phyloP scores from a whole-genome alignment of 2,888 invertebrate genomes.

The Tinea trinotella region DNA sequence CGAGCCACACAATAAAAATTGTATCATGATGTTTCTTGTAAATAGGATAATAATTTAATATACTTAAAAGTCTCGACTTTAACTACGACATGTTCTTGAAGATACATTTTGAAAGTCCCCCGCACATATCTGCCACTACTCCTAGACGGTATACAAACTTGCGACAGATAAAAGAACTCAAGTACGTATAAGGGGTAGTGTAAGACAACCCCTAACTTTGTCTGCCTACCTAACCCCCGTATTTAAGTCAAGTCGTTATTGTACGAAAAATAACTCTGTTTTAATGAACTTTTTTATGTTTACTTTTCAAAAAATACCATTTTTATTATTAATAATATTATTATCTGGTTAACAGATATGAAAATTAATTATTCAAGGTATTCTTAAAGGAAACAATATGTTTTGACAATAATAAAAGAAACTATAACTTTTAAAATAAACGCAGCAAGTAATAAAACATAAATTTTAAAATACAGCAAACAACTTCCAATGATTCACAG shows the following conservation, averaged over 20 bases:
- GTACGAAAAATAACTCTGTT: too few relatives aligned
- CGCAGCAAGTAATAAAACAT: neutral
- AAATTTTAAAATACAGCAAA: neutral
- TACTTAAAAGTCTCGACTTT: constrained; percentile 25
- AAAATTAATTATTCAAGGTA: too few relatives aligned
- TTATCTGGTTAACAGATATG: too few relatives aligned
- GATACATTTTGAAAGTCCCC: constrained; percentile 65
- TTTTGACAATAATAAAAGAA: too few relatives aligned
- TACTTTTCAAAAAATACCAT: too few relatives aligned
- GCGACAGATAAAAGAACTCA: constrained; percentile 65
- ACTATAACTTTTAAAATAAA: neutral
- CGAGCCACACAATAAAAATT: too few relatives aligned
- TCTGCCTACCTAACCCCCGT: neutral
- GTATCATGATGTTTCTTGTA: too few relatives aligned
- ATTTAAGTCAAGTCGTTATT: neutral
- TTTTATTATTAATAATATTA: too few relatives aligned
- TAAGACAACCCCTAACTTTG: constrained; percentile 5
- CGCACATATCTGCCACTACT: constrained; percentile 42
- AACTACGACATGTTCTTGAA: constrained; percentile 51
- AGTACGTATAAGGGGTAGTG: constrained; percentile 34
- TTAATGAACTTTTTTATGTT: too few relatives aligned
- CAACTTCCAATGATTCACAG: constrained; percentile 3
- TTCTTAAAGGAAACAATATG: too few relatives aligned
- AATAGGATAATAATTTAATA: too few relatives aligned
- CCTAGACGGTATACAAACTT: constrained; percentile 60